Base-by-base conservation (phyloP, 2,113 vertebrate genomes). In the Anoura caudifer region DNA sequence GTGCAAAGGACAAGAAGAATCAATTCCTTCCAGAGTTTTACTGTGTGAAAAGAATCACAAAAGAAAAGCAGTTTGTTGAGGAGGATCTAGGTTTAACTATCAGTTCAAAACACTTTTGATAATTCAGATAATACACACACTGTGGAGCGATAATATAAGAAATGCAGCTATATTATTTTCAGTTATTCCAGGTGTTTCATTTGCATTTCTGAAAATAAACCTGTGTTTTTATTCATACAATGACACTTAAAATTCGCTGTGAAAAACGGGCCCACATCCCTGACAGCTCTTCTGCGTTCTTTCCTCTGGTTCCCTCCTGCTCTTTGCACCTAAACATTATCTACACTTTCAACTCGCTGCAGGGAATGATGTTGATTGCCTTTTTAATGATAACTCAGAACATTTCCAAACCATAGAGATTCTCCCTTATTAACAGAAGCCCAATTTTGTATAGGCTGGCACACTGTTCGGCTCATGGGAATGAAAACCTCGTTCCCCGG, bases 191-290 rank as follows among this genome's bases (percentile, higher is more conserved):
- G 97, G 96, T 97, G 96, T 87, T 95, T 92, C 90, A 97, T 97
- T 98, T 97, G 96, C 95, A 97, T 97, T 96, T 95, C 95, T 97
- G 92, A 97, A 98, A 97, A 97, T 98, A 97, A 95, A 96, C 69
- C 61, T 89, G 47, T 96, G 54, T 80, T 92, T 95, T 97, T 77
- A 88, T 94, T 93, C 87, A 92, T n/a, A 95, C 92, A 87, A 54
- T 95, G 83, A 70, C 33, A 70, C 54, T 97, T 96, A 86, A 97
- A 97, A 95, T 96, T 96, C 95, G 90, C 91, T 85, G 92, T 81
- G 87, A 81, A 95, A 92, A 97, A 41, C 36, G 95, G 94, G 41
- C 81, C 76, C 81, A 90, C 81, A 88, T 91, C 76, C 79, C 54
- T 75, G 72, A 94, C 41, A 95, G 33, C 36, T 59, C 56, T 81